Evolutionary conservation across 2,113 vertebrate species (phyloP).

Genomic region (Gymnorhina tibicen): DNA sequence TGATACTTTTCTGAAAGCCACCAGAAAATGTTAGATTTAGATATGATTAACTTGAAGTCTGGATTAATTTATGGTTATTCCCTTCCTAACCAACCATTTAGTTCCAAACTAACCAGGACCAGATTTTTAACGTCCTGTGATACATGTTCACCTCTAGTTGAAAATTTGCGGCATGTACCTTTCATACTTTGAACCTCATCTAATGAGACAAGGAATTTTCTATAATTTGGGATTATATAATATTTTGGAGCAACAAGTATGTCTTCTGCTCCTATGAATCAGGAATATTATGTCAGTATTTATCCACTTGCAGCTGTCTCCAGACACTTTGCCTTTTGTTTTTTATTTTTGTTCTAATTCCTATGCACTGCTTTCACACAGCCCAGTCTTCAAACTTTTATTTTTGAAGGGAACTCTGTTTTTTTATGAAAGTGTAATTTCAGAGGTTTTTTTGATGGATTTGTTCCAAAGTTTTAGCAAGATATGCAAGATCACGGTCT

Average conservation of each 20-base stretch:
- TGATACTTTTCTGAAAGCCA: background rate
- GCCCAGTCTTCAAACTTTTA: background rate
- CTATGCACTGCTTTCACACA: background rate
- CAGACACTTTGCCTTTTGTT: background rate
- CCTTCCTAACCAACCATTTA: background rate
- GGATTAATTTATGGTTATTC: background rate
- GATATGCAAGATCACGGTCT: conserved; percentile 11
- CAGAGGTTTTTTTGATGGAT: background rate
- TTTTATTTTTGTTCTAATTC: background rate
- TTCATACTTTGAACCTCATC: background rate
- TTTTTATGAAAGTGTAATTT: background rate
- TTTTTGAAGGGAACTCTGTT: background rate
- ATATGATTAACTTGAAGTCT: background rate
- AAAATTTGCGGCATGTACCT: background rate
- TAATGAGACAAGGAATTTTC: background rate
- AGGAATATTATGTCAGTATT: background rate
- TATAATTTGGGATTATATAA: background rate
- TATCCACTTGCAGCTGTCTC: background rate
- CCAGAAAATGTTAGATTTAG: background rate
- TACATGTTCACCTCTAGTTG: background rate
- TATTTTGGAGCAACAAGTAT: background rate
- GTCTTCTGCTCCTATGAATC: background rate
- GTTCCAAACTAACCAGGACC: background rate
- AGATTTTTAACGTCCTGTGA: background rate
- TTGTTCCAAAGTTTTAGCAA: conserved; percentile 17